A percentile compares a stretch with the other conserved stretches of the same genome.
phyloP scores from a whole-genome alignment of 1,140 invertebrate species.

The Lanistes nyassanus region DNA sequence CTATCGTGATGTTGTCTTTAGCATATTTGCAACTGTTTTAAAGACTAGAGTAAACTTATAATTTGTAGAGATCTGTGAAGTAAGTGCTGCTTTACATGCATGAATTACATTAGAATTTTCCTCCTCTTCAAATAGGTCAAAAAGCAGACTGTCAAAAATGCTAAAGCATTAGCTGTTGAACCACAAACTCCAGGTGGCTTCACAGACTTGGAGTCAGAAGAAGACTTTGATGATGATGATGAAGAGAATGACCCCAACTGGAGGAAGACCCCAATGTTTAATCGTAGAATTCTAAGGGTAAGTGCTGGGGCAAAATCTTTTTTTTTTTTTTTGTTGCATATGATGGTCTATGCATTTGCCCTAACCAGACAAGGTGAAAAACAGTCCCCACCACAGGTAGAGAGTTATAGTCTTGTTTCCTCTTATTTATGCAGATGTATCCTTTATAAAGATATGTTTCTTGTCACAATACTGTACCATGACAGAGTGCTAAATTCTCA shows the following conservation, averaged over 20 bases:
- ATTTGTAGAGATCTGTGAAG: too few species aligned
- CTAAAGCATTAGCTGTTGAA: background rate
- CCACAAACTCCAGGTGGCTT: conserved; percentile 12
- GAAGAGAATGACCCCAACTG: conserved; percentile 37
- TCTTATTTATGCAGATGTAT: background rate
- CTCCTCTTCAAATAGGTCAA: background rate
- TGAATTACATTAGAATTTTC: background rate
- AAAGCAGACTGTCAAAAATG: background rate
- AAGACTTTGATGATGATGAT: conserved; percentile 30
- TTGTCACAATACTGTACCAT: too few species aligned
- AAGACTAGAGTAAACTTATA: too few species aligned
- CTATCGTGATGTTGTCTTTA: too few species aligned
- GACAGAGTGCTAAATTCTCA: too few species aligned
- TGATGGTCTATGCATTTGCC: background rate
- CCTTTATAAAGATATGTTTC: background rate
- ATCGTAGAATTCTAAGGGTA: conserved; percentile 15
- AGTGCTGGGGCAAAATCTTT: background rate
- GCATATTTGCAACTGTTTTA: too few species aligned
- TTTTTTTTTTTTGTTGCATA: background rate
- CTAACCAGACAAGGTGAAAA: background rate
- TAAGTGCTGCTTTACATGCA: background rate
- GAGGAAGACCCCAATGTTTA: conserved; percentile 27
- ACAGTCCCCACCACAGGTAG: too few species aligned
- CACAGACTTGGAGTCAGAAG: conserved; percentile 26
- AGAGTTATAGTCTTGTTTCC: background rate